Evolutionary conservation across 2,888 invertebrate species (phyloP).

Genomic region (Arrhopalites spinosus): DNA sequence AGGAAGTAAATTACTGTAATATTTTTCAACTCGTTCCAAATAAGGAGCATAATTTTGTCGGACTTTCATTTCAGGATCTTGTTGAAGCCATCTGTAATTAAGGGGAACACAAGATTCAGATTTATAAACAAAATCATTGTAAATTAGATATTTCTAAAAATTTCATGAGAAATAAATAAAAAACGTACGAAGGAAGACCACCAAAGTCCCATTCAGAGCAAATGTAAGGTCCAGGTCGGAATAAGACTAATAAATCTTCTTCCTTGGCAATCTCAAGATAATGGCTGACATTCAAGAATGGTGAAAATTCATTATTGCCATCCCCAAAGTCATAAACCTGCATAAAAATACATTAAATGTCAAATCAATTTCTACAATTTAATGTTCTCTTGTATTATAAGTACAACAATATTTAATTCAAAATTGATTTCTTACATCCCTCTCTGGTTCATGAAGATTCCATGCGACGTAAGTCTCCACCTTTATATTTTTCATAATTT

Average conservation of each 20-base stretch:
- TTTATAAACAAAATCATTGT: neutral
- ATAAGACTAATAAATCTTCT: constrained; percentile 62
- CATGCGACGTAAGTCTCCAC: constrained; percentile 59
- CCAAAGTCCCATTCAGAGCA: constrained; percentile 66
- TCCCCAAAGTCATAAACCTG: constrained; percentile 59
- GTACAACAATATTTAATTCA: too few species aligned
- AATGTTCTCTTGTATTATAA: too few species aligned
- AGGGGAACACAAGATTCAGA: too few species aligned
- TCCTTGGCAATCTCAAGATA: constrained; percentile 62
- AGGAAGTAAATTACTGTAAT: constrained; percentile 60
- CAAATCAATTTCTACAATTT: too few species aligned
- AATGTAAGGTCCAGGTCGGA: constrained; percentile 65
- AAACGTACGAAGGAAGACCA: too few species aligned
- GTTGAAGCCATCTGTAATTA: constrained; percentile 63
- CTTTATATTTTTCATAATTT: too few species aligned
- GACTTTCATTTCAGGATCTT: constrained; percentile 63
- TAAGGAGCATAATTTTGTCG: constrained; percentile 61
- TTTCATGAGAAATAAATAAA: neutral
- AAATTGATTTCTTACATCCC: too few species aligned
- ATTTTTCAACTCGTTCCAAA: constrained; percentile 60
- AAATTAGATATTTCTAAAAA: too few species aligned
- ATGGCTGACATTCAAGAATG: constrained; percentile 57
- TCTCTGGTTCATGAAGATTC: constrained; percentile 61
- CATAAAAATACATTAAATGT: too few species aligned
- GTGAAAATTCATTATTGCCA: constrained; percentile 58